phyloP scores from a whole-genome alignment of 64 coral and sea anemone species.

The Trachythela sp. region DNA sequence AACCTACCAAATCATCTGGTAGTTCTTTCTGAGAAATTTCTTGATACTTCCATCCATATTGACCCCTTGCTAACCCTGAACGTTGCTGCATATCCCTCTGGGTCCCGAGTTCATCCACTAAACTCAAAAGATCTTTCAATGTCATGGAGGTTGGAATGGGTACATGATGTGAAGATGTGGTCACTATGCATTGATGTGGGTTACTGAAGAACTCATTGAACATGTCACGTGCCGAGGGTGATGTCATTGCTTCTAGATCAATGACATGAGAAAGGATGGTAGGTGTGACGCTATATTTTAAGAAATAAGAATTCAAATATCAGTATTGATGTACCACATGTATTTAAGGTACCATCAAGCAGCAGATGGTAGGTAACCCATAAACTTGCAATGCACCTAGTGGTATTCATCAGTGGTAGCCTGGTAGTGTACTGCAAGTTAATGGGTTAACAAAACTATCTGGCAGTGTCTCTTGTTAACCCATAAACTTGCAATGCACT shows the following conservation, averaged over 20 bases:
- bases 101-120: not conserved
- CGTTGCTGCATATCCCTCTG: not conserved
- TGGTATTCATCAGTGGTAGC: no score
- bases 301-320: not conserved
- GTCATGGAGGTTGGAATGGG: not conserved
- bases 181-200: not conserved
- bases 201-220: not conserved
- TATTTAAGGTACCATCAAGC: not conserved
- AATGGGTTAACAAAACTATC: no score
- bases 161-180: not conserved
- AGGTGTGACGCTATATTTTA: not conserved
- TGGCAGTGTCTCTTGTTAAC: no score
- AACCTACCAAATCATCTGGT: not conserved
- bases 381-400: no score
- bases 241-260: not conserved
- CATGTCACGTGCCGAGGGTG: not conserved
- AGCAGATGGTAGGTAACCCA: no score
- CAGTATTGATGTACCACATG: not conserved
- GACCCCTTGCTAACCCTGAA: not conserved
- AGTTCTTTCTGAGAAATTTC: not conserved
- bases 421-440: no score
- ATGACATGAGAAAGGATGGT: not conserved
- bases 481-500: no score
- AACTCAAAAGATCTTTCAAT: not conserved
- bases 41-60: not conserved